A percentile compares a stretch with the other conserved stretches of the same genome.
Evolutionary conservation across 2,888 invertebrate genomes (phyloP).

Genomic region (Tenthredo mesomela): DNA sequence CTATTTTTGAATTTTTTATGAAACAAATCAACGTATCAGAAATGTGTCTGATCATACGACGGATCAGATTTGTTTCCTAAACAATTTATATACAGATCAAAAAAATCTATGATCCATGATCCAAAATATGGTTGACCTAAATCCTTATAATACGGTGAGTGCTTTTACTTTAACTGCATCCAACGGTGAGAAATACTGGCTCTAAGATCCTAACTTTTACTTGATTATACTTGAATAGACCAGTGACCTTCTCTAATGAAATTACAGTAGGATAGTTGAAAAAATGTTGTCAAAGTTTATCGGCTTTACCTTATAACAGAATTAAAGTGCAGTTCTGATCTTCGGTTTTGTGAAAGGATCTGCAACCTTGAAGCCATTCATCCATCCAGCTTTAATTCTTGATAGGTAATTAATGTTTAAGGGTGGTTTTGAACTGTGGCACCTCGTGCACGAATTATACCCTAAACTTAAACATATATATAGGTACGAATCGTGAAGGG

Average conservation of each 20-base stretch:
- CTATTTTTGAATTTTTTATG: not conserved
- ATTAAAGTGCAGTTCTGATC: not conserved
- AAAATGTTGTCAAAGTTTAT: not conserved
- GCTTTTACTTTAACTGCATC: not conserved
- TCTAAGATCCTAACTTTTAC: not conserved
- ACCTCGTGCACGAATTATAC: not conserved
- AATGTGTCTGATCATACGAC: not conserved
- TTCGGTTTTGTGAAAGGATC: not conserved
- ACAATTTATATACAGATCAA: not conserved
- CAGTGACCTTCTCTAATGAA: not conserved
- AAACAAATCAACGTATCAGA: not conserved
- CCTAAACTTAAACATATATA: not conserved
- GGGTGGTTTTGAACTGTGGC: not conserved
- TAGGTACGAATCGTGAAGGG: not conserved
- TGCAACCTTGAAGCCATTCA: not conserved
- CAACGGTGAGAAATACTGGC: not conserved
- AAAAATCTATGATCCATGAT: not conserved
- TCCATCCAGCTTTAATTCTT: not conserved
- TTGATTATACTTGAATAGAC: not conserved
- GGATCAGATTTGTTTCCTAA: not conserved
- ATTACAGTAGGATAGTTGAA: not conserved
- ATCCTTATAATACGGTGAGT: not conserved
- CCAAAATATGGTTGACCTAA: not conserved
- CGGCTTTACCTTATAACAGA: too few species aligned
- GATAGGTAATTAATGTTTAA: conserved; percentile 18